Percentiles rank a stretch among this genome's conserved stretches.
Conservation (phyloP, 2,797 vertebrate species). For the Sylvia borin region DNA sequence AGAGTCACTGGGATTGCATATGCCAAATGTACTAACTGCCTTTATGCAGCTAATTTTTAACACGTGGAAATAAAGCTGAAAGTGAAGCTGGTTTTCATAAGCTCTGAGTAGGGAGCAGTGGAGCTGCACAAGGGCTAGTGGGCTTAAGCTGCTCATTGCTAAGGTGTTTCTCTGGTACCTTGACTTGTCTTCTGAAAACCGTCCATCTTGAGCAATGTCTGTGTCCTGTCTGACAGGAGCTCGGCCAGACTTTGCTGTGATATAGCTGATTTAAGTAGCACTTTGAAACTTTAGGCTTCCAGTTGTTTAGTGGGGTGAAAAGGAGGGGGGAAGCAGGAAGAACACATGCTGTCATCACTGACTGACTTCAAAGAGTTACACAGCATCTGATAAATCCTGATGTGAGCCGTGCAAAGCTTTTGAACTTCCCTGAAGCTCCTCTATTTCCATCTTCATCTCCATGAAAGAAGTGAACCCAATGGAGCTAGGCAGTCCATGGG, state of each 20-base stretch:
- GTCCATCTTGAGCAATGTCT: neutral
- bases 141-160: neutral
- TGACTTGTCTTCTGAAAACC: neutral
- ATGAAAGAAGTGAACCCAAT: fast-evolving
- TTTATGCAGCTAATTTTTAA: neutral
- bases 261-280: neutral
- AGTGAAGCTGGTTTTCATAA: neutral
- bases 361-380: neutral
- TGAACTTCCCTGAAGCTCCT: neutral
- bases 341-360: neutral
- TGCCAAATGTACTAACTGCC: neutral
- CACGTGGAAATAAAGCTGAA: neutral
- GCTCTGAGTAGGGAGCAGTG: neutral
- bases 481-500: neutral
- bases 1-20: neutral
- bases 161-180: neutral
- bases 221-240: neutral
- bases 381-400: neutral
- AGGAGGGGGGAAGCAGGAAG: neutral
- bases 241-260: neutral
- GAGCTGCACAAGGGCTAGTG: neutral
- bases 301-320: neutral
- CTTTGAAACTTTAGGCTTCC: neutral
- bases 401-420: neutral
- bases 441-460: neutral